Base-by-base conservation (phyloP, 2,888 invertebrate species). In the Cantharis flavilabris region DNA sequence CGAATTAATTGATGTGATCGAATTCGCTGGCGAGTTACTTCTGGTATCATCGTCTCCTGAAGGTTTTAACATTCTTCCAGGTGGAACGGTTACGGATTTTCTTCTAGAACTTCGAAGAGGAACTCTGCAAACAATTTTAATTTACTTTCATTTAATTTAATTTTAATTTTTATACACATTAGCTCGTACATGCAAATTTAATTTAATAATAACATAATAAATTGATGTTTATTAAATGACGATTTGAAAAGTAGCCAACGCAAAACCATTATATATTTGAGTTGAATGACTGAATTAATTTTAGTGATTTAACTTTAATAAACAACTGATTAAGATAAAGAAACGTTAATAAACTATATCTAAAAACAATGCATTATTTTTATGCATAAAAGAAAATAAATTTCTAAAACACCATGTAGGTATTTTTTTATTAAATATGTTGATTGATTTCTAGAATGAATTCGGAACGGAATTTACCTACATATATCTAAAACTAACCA, bases 1-100 rank as follows among this genome's bases (percentile, higher is more conserved):
- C 0, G 96, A 96, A 88, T 96, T 96, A 82, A 96, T 92, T 69
- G 95, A 96, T 0, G 96, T 96, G 83, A 96, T 94, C 7, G 96
- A 96, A 84, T 95, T 94, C 81, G 91, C 93, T 0, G 93, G 93
- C 2, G 94, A 94, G 76, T 93, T 92, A 18, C 91, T 92, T 49
- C 92, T 92, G 23, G 88, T 85, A 77, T 91, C 91, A 83, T 90
- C 90, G 86, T 89, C 91, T 86, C 89, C 90, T 82, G 89, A 89
- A 84, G 89, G 88, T 77, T 90, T 90, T 76, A 87, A 83, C 86
- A 89, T 88, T 81, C 85, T 90, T 85, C 72, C 13, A 2, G 91
- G 88, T 84, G 92, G 84, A 86, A 92, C 87, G 85, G 92, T 91
- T 76, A 92, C 91, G 80, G 94, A 93, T 89, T 89, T 94, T 87